Percentiles rank a stretch among this genome's conserved stretches.
phyloP scores from a whole-genome alignment of 2,888 invertebrate genomes.

The Nasonia oneida region DNA sequence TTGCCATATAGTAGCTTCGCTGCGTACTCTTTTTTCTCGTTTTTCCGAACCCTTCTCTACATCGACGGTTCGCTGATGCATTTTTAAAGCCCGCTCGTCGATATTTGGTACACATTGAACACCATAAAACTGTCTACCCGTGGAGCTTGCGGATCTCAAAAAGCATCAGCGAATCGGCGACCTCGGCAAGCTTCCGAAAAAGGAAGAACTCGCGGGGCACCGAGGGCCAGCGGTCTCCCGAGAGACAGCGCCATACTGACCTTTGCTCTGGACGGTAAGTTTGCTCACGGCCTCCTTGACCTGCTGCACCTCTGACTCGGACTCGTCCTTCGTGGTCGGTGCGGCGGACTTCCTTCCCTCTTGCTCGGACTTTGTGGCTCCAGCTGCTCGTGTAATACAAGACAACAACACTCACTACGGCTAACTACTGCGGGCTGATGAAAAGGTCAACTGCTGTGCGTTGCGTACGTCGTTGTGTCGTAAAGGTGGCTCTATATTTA shows the following conservation, averaged over 20 bases:
- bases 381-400: conserved; percentile 39
- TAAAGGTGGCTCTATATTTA: neutral
- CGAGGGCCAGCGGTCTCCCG: neutral
- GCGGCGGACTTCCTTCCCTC: neutral
- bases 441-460: neutral
- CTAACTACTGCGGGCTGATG: conserved; percentile 38
- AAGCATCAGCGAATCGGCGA: neutral
- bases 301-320: conserved; percentile 82
- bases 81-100: neutral
- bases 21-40: neutral
- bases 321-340: conserved; percentile 11
- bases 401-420: conserved; percentile 49
- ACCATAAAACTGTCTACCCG: neutral
- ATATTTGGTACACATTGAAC: neutral
- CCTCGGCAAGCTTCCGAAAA: neutral
- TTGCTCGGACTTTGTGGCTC: conserved; percentile 8
- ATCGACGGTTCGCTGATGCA: neutral
- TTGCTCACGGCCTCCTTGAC: conserved; percentile 89
- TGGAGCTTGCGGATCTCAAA: neutral
- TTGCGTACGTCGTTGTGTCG: neutral
- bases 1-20: neutral
- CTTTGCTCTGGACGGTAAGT: conserved; percentile 83
- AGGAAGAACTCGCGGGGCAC: neutral
- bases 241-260: conserved; percentile 77
- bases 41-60: neutral